A percentile compares a stretch with the other conserved stretches of the same genome.
Evolutionary conservation across 2,113 vertebrate genomes (phyloP).

Genomic region (Mus spicilegus): DNA sequence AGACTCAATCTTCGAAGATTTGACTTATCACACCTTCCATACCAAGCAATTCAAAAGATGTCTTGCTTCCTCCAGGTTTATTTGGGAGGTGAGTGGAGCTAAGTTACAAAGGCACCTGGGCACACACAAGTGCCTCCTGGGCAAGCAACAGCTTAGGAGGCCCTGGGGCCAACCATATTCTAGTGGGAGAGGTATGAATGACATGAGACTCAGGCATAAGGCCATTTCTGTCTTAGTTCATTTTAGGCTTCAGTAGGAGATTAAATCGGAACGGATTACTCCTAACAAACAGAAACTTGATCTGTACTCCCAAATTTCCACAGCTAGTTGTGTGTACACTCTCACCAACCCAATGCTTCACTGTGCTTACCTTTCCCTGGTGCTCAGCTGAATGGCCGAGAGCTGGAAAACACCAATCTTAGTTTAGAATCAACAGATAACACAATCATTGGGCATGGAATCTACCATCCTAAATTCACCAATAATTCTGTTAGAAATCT

Average conservation of each 20-base stretch:
- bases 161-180: not conserved
- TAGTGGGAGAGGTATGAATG: not conserved
- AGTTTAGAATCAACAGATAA: no score
- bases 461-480: no score
- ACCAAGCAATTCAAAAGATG: not conserved
- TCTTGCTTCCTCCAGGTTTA: not conserved
- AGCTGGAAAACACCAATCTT: no score
- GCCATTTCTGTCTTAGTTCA: not conserved
- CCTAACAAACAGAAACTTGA: not conserved
- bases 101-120: no score
- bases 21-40: not conserved
- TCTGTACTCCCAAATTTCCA: not conserved
- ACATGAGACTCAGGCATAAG: not conserved
- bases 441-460: no score
- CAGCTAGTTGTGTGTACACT: no score
- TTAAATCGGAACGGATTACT: not conserved
- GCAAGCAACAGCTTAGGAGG: not conserved
- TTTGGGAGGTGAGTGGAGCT: not conserved
- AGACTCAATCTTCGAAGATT: not conserved
- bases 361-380: no score
- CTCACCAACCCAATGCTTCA: no score
- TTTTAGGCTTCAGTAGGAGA: not conserved
- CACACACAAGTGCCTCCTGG: not conserved
- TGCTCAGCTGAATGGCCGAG: no score
- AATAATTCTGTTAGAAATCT: no score